Evolutionary conservation across 2,888 invertebrate species (phyloP), one percentile per base, ranked within the genome.

Genomic region (Cataglyphis cursor): DNA sequence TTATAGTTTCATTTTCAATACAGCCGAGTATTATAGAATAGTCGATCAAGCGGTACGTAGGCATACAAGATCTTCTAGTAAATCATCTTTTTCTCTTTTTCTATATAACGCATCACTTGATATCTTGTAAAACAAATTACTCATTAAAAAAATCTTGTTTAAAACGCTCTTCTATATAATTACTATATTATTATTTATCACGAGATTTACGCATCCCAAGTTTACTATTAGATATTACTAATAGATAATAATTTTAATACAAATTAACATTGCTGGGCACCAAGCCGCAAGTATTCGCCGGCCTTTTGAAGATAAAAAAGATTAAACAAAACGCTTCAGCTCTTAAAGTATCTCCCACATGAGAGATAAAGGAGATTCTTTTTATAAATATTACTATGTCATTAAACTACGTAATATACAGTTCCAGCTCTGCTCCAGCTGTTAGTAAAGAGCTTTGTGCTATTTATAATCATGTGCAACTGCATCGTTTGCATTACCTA

Each of bases 381-480:
- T 83, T 87, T 87, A 87, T 90, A 91, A 90, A 87, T 88, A 86
- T 87, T 87, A 88, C 89, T 90, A 91, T 87, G 83, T 91, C 87
- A 87, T 90, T 87, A 91, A 66, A 87, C 90, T 89, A 91, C 87
- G 89, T 93, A 93, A 92, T 93, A 91, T 93, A 93, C 93, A 94
- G 87, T 93, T 92, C 89, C 92, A 91, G 92, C 89, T 86, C 88
- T 88, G 91, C 91, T 91, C 91, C 87, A 89, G 89, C 90, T 89
- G 85, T 87, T 87, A 83, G 87, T 90, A 88, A 86, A 90, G 92
- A 93, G 92, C 92, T 94, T 94, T 95, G 94, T 94, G 94, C 94
- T 94, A 93, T 94, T 93, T 94, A 93, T 93, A 94, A 93, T 94
- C 92, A 90, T 94, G 94, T 94, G 94, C 94, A 75, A 94, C 92